Percentiles rank a stretch among this genome's conserved stretches.
These are phyloP conservation scores for Alouatta palliata DNA, from an alignment of 2,113 vertebrate genomes.

Conservation along the genomic window DNA sequence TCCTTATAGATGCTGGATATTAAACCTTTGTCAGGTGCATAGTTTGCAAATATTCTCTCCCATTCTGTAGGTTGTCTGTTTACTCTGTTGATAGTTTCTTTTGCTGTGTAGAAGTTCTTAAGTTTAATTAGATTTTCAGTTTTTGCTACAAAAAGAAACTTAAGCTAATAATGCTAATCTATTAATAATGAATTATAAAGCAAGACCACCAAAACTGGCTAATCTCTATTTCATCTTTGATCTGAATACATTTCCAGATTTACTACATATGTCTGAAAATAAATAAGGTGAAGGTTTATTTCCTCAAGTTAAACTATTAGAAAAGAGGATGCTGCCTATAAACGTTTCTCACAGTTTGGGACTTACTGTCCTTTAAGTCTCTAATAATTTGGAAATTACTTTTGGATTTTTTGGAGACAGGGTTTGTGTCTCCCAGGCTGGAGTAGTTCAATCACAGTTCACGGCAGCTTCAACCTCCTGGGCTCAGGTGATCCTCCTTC, in stretches of 20 bases:
- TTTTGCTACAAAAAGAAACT: background rate
- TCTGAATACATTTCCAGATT: background rate
- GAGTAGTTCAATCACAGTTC: no score
- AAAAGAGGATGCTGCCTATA: background rate
- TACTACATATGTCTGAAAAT: background rate
- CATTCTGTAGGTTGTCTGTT: no score
- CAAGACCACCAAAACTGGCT: background rate
- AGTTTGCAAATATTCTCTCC: no score
- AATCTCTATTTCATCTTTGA: background rate
- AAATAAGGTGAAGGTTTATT: background rate
- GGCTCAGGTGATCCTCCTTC: no score
- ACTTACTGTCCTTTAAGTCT: background rate
- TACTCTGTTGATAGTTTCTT: no score
- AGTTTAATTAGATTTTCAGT: no score
- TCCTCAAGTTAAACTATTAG: background rate
- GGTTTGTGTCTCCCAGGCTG: no score
- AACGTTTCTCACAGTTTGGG: background rate
- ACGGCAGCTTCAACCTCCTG: no score
- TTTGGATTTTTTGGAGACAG: no score
- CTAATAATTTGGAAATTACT: background rate
- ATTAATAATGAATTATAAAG: conserved; percentile 15
- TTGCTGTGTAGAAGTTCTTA: no score
- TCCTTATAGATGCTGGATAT: no score
- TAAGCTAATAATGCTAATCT: background rate
- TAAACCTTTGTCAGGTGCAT: no score